Evolutionary conservation across 2,888 invertebrate species (phyloP).

Genomic region (Chrysolina americana): DNA sequence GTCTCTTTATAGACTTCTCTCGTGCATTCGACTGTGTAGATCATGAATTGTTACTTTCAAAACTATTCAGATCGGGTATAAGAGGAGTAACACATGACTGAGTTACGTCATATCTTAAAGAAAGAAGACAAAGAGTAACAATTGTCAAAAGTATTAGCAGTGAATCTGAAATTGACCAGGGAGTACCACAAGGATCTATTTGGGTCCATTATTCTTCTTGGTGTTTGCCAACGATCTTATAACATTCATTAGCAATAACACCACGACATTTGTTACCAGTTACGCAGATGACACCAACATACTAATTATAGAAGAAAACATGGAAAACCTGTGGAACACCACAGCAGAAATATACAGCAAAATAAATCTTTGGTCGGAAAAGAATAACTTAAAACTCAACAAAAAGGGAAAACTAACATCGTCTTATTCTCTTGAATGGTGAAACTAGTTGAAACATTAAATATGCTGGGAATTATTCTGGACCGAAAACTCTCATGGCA

Average conservation of each 20-base stretch:
- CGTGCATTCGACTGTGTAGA: slow-evolving; percentile 4
- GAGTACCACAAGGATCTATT: no score
- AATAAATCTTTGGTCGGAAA: neutral
- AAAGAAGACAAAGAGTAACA: no score
- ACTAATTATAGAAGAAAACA: neutral
- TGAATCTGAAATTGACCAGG: no score
- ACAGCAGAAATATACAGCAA: slow-evolving; percentile 16
- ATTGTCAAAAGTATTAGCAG: no score
- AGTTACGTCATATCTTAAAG: no score
- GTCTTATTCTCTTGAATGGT: no score
- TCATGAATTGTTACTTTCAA: slow-evolving; percentile 9
- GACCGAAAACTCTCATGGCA: no score
- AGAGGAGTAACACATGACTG: no score
- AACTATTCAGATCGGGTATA: no score
- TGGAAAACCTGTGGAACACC: slow-evolving; percentile 2
- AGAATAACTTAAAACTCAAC: neutral
- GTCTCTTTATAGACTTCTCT: slow-evolving; percentile 2
- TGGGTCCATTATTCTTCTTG: neutral
- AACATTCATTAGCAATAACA: slow-evolving; percentile 21
- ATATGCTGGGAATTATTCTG: no score
- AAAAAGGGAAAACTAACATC: neutral
- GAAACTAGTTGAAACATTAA: no score
- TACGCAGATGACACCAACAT: slow-evolving; percentile 22
- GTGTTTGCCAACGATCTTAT: slow-evolving; percentile 26
- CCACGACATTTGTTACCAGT: slow-evolving; percentile 10